phyloP scores from a whole-genome alignment of 30 jellyfish, hydroid and myxozoan genomes.

The Hydractinia echinata region DNA sequence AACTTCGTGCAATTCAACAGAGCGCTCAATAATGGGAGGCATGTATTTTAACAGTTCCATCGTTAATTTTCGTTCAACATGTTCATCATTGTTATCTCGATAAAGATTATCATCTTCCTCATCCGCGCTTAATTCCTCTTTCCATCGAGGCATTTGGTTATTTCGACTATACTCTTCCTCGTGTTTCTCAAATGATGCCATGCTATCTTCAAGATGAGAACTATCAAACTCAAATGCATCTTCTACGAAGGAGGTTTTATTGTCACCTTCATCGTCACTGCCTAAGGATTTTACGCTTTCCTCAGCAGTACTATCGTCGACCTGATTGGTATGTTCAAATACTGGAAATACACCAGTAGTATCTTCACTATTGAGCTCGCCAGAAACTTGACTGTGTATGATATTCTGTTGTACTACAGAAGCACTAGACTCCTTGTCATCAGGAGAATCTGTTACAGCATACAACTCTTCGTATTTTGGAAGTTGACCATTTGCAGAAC shows the following conservation, averaged over 20 bases:
- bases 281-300: no score
- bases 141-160: background rate
- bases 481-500: background rate
- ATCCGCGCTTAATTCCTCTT: background rate
- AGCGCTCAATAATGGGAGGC: slow-evolving; percentile 36
- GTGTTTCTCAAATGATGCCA: slow-evolving; percentile 32
- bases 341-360: no score
- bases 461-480: background rate
- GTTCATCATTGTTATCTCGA: background rate
- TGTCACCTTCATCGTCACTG: background rate
- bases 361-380: background rate
- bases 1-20: slow-evolving; percentile 2
- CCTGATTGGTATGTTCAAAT: no score
- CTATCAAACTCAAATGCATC: background rate
- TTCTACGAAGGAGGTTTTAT: background rate
- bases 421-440: background rate
- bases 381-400: background rate
- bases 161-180: slow-evolving; percentile 8
- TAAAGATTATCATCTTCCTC: background rate
- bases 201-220: background rate
- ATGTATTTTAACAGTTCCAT: slow-evolving; percentile 23
- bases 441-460: background rate
- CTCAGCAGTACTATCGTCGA: no score
- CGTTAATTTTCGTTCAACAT: slow-evolving; percentile 21
- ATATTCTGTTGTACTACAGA: no score